Evolutionary conservation across 1,140 invertebrate species (phyloP), one percentile per base, ranked within the genome.

Genomic region (Trichonephila clavata): DNA sequence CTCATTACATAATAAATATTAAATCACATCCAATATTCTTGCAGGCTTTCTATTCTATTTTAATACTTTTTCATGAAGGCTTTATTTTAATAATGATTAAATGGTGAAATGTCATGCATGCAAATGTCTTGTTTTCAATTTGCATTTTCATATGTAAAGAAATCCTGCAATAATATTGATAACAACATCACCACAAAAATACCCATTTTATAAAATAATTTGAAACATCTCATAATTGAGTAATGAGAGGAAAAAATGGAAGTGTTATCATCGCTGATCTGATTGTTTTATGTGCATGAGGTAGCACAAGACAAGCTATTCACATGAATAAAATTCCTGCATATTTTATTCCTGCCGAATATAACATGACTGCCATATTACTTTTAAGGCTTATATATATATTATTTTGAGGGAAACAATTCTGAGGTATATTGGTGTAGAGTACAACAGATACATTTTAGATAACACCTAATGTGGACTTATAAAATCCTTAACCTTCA

Each of bases 221-320:
- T 77, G 27, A 77, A 77, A 32, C 71, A 39, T 39, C 71, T 32
- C 71, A 77, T 27, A 18, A 77, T 77, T 3, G 61, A 18, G 61
- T 63, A 63, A 18, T 39, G 27, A 10, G 27, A 18, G 27, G 71
- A 77, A 77, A 77, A 84, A 84, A 84, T 84, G 83, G 43, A 57
- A 50, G 57, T 77, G 71, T 77, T n/a, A 59, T 84, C 43, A 84
- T 60, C 57, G 83, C 57, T 27, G 50, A 57, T 84, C 83, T 89
- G 87, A 89, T 89, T 89, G 87, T 89, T 71, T 71, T 77, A 27
- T 89, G 87, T 89, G 87, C 87, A 89, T 89, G 87, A 89, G 87
- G 87, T 89, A 89, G 87, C 87, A 89, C 87, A 89, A 50, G 32
- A 71, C 21, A 89, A 71, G 50, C 10, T 21, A 27, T 32, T n/a